phyloP scores from a whole-genome alignment of 2,797 vertebrate species.

The Pseudochromis fuscus region DNA sequence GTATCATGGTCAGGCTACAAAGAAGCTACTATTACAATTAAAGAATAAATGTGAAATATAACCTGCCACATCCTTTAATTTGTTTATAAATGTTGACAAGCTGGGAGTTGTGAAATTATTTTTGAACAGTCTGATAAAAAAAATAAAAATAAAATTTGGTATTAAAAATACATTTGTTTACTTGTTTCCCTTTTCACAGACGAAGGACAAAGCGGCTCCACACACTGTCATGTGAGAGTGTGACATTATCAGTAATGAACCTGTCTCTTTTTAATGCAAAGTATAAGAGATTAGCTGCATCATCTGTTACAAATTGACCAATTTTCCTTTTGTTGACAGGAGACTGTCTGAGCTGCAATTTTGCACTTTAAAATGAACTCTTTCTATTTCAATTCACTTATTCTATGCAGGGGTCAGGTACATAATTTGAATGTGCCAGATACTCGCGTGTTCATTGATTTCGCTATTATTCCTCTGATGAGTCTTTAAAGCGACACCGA shows the following conservation, averaged over 20 bases:
- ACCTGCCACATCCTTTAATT: background rate
- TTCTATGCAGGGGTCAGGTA: conserved; percentile 46
- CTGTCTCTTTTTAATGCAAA: conserved; percentile 74
- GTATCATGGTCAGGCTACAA: background rate
- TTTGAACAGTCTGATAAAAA: conserved; percentile 5
- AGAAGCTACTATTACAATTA: background rate
- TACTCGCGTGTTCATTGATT: conserved; percentile 58
- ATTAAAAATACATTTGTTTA: conserved; percentile 35
- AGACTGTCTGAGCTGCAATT: conserved; percentile 60
- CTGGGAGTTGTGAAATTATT: conserved; percentile 1
- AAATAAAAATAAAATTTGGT: conserved; percentile 17
- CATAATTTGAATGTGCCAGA: conserved; percentile 28
- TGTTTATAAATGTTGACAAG: background rate
- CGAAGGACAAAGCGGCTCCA: conserved; percentile 34
- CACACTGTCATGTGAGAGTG: background rate
- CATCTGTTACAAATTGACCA: conserved; percentile 69
- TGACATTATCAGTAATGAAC: conserved; percentile 57
- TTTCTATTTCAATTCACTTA: conserved; percentile 44
- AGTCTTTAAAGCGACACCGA: conserved; percentile 17
- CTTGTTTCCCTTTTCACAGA: conserved; percentile 30
- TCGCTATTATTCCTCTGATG: conserved; percentile 19
- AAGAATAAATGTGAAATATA: background rate
- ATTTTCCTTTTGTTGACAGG: conserved; percentile 70
- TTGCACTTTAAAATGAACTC: conserved; percentile 61
- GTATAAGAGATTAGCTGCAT: conserved; percentile 59